phyloP scores from a whole-genome alignment of 2,113 vertebrate genomes.

The Melospiza georgiana region DNA sequence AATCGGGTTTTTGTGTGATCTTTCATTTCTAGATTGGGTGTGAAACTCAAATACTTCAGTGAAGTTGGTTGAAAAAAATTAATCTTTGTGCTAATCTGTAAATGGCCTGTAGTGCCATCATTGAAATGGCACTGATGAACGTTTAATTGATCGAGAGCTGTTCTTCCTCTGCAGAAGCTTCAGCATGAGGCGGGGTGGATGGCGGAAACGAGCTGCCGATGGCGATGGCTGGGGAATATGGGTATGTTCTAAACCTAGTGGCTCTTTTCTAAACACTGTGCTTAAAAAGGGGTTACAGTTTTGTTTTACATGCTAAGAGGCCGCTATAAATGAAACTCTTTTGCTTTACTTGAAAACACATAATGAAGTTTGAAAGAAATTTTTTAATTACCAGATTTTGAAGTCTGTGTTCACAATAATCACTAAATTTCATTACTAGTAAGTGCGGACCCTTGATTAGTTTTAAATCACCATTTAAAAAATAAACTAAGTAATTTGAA shows the following conservation, averaged over 20 bases:
- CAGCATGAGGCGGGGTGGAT: slow-evolving; percentile 96
- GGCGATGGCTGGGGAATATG: slow-evolving; percentile 89
- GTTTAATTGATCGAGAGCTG: slow-evolving; percentile 6
- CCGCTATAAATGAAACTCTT: background rate
- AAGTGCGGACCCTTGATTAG: background rate
- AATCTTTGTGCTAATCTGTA: background rate
- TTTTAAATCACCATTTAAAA: background rate
- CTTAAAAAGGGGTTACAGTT: background rate
- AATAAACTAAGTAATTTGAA: background rate
- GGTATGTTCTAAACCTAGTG: slow-evolving; percentile 76
- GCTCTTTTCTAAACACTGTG: background rate
- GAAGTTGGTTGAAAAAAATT: slow-evolving; percentile 9
- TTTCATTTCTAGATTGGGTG: background rate
- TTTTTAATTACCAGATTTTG: background rate
- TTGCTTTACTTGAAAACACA: background rate
- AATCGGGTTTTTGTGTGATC: background rate
- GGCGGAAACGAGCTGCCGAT: slow-evolving; percentile 88
- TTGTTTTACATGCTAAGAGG: background rate
- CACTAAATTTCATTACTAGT: background rate
- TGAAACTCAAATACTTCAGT: background rate
- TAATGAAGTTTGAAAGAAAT: background rate
- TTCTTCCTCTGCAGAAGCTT: slow-evolving; percentile 74
- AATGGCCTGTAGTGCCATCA: background rate
- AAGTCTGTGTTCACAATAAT: background rate
- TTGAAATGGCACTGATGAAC: background rate